Evolutionary conservation across 2,797 vertebrate genomes (phyloP), one percentile per base, ranked within the genome.

Genomic region (Myripristis murdjan): DNA sequence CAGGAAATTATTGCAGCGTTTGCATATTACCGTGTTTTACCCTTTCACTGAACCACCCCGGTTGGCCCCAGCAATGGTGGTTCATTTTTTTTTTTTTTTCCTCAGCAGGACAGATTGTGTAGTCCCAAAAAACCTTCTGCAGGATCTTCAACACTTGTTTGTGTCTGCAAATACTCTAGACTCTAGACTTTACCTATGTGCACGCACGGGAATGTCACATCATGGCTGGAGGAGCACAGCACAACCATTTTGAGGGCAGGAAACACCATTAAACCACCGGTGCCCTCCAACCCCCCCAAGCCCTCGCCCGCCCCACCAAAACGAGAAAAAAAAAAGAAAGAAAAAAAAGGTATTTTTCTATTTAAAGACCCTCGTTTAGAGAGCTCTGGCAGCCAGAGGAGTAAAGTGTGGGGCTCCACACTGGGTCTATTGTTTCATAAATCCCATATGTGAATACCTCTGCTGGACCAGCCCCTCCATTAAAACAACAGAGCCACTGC

Each of bases 401-500:
- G 89, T 73, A 85, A 91, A 91, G 81, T 79, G 83, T 80, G 75
- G 79, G 63, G 84, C 91, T 94, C 87, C 91, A 94, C 93, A 95
- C 87, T 92, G 88, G 89, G 78, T 53, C 89, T 92, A 91, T 95
- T 94, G 93, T 95, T 93, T 93, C 89, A 85, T 77, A 66, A 83
- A 84, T 87, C 88, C 92, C 92, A 93, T 82, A 89, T 93, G 92
- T 91, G 92, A 93, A 92, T 90, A 91, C 81, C 90, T 91, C 84
- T 67, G 76, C 71, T 86, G 80, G 86, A 89, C 75, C 85, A 83
- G 31, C 74, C 85, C 79, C 81, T 81, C 83, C 74, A 87, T 89
- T 88, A 88, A 92, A 91, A 93, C 88, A 90, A 89, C 90, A 90
- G 82, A 90, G 87, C 73, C 63, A 46, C 72, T 60, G 84, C 87